Conservation (phyloP, 1,140 invertebrate genomes). For the Orius insidiosus region DNA sequence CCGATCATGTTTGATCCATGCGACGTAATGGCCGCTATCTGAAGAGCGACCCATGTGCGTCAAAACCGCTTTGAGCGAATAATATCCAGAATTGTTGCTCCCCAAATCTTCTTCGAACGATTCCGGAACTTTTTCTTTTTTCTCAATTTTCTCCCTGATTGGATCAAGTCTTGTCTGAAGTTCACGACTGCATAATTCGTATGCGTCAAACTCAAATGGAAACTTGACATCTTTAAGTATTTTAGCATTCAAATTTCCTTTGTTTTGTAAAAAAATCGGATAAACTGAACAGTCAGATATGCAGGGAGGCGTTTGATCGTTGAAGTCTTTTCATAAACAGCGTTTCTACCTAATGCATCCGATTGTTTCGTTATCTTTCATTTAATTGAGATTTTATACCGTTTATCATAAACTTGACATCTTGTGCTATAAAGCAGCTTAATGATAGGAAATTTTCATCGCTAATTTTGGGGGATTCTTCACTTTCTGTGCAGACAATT, state of each 20-base stretch:
- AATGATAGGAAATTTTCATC: conserved; percentile 85
- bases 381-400: conserved; percentile 78
- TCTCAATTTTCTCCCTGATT: conserved; percentile 82
- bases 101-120: conserved; percentile 50
- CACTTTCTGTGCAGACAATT: conserved; percentile 66
- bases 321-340: conserved; percentile 81
- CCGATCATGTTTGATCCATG: conserved; percentile 65
- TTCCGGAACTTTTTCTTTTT: conserved; percentile 21
- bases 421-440: conserved; percentile 96
- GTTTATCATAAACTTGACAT: conserved; percentile 91
- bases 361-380: conserved; percentile 91
- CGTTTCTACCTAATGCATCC: conserved; percentile 68
- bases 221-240: conserved; percentile 98
- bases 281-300: conserved; percentile 94
- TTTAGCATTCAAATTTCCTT: conserved; percentile 90
- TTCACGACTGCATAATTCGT: conserved; percentile 80
- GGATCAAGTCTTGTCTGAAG: conserved; percentile 82
- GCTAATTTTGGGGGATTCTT: conserved; percentile 54
- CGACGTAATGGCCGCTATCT: conserved; percentile 96
- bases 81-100: conserved; percentile 94
- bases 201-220: conserved; percentile 85
- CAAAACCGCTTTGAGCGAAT: conserved; percentile 87
- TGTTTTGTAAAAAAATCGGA: conserved; percentile 98
- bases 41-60: conserved; percentile 95
- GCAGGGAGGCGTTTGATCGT: conserved; percentile 87